Evolutionary conservation across 2,888 invertebrate genomes (phyloP), one percentile per base, ranked within the genome.

Genomic region (Leptothorax acervorum): DNA sequence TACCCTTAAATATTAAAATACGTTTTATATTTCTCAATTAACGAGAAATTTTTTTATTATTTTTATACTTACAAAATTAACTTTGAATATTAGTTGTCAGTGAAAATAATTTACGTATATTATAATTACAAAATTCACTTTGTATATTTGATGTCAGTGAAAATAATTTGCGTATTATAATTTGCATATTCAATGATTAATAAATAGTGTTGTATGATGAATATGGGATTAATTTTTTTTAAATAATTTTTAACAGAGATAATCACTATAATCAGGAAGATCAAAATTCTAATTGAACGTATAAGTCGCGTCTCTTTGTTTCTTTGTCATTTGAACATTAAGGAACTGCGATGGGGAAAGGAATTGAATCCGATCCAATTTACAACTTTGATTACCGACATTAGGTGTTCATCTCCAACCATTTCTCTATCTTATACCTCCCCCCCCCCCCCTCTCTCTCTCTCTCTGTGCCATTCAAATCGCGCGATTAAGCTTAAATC

Each of bases 321-420:
- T 78, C 55, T 55, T 78, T 70, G 57, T 78, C 35, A 70, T 18
- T 78, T 70, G n/a, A 45, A 42, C 68, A 31, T 55, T 73, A 39
- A 57, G n/a, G 9, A 31, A 42, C 9, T 18, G 31, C 8, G 31
- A 6, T 23, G 39, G 42, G 11, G 3, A 12, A 23, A 18, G 70
- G 42, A 31, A 78, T 78, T 70, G 70, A 78, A 68, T 68, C 57
- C 70, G 42, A 78, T 78, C 78, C 70, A 57, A 78, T 78, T 78
- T 78, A 78, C 45, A 57, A 78, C 78, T 78, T 78, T 78, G 78
- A 78, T 78, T 57, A 78, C 78, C 57, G 23, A 78, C 78, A 78
- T 78, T 78, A 68, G 28, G 15, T 68, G 45, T 68, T 78, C 78
- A 78, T 70, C 70, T 68, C 68, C 15, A 45, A 12, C 31, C 68